Conservation (phyloP, 2,113 vertebrate species). For the Myocastor coypus region DNA sequence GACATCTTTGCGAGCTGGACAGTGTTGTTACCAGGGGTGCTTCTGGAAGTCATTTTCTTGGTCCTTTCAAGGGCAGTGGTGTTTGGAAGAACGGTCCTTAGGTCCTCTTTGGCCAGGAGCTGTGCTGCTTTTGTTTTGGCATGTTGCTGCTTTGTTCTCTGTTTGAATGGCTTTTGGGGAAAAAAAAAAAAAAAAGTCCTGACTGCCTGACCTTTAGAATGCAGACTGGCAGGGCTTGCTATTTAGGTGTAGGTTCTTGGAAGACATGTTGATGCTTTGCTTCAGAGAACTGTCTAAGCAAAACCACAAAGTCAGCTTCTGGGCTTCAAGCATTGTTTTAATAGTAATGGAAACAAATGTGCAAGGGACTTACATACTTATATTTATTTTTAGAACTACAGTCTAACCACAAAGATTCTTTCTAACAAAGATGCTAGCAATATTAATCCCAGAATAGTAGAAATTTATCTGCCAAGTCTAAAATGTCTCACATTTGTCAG, state of each 20-base stretch:
- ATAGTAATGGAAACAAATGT: slow-evolving; percentile 53
- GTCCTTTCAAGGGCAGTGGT: slow-evolving; percentile 32
- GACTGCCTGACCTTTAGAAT: slow-evolving; percentile 81
- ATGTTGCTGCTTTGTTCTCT: slow-evolving; percentile 53
- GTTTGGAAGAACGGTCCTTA: slow-evolving; percentile 20
- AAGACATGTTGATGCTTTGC: slow-evolving; percentile 50
- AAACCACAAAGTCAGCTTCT: slow-evolving; percentile 40
- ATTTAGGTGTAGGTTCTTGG: slow-evolving; percentile 54
- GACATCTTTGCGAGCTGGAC: slow-evolving; percentile 55
- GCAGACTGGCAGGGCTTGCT: slow-evolving; percentile 11
- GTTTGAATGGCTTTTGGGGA: slow-evolving; percentile 55
- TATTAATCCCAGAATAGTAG: slow-evolving; percentile 34
- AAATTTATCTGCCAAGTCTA: slow-evolving; percentile 8
- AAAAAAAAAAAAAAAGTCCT: slow-evolving; percentile 77
- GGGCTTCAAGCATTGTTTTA: slow-evolving; percentile 45
- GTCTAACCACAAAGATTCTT: neutral
- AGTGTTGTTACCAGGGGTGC: slow-evolving; percentile 55
- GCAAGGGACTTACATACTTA: neutral
- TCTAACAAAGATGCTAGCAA: neutral
- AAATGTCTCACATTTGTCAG: neutral
- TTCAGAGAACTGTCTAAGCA: slow-evolving; percentile 16
- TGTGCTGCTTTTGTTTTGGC: slow-evolving; percentile 61
- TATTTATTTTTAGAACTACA: slow-evolving; percentile 43
- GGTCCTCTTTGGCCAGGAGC: slow-evolving; percentile 14
- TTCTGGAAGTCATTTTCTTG: slow-evolving; percentile 72